Base-by-base conservation (phyloP, 2,113 vertebrate species). In the Leiothrix lutea region DNA sequence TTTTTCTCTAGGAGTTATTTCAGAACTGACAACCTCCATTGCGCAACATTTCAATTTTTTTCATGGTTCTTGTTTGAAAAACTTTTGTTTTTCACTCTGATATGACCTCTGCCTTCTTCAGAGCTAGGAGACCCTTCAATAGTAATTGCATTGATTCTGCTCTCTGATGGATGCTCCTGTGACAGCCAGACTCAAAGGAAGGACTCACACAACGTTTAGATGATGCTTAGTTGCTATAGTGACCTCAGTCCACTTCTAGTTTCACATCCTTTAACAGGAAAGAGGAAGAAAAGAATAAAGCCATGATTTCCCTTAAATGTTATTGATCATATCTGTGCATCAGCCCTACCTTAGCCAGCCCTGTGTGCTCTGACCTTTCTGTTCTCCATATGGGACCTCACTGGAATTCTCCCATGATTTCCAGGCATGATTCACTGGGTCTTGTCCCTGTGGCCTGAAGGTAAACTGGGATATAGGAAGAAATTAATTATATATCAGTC, bases 141-240 rank as follows among this genome's bases (percentile, higher is more conserved):
- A 38, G 19, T 38, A 53, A 89, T 82, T 92, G 61, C 4, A 2
- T 61, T 72, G 73, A 75, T 72, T 40, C 66, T 61, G 8, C 9
- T 12, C 40, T 69, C 65, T 89, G 84, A 77, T 51, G 77, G 86
- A 89, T 94, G 65, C 21, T 89, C 23, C 77, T 61, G 36, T 72
- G 80, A 42, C 61, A 87, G 48, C 36, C 69, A 84, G 45, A 16
- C 65, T 87, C 42, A 5, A 28, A 75, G 61, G 47, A 81, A 89
- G n/a, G 60, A 57, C 61, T 26, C 40, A 53, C 22, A 72, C 25
- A 58, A 69, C 6, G 5, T 87, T 92, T 33, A 72, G 71, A 82
- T 33, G 89, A 65, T 94, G 73, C 28, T 83, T 54, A 35, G 93
- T 97, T 97, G 94, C 94, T 85, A 94, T 95, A 95, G 96, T 97